Conservation (phyloP, 2,888 invertebrate genomes). For the Synanthedon formicaeformis region DNA sequence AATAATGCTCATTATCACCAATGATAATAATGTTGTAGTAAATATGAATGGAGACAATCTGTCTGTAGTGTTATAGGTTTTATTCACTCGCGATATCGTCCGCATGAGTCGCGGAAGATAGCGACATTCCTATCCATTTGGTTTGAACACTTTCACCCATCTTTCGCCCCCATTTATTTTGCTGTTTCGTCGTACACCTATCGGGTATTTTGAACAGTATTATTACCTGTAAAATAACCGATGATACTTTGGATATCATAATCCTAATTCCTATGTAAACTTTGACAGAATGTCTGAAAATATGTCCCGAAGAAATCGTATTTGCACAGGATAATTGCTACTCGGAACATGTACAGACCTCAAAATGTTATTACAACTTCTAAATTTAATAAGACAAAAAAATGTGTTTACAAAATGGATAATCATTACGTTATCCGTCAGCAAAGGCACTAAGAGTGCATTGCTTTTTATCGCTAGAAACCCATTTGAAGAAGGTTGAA, state of each 20-base stretch:
- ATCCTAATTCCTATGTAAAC: too few relatives aligned
- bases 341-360: background rate
- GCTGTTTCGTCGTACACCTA: too few relatives aligned
- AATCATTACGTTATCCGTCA: too few relatives aligned
- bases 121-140: background rate
- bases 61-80: slow-evolving; percentile 3
- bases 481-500: background rate
- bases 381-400: too few relatives aligned
- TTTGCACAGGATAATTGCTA: background rate
- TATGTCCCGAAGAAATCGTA: too few relatives aligned
- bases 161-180: too few relatives aligned
- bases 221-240: too few relatives aligned
- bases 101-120: background rate
- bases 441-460: background rate
- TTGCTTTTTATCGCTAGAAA: background rate
- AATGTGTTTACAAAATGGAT: too few relatives aligned
- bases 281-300: too few relatives aligned
- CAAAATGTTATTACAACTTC: background rate
- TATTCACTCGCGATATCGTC: slow-evolving; percentile 1
- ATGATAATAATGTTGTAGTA: background rate
- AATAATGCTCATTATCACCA: background rate
- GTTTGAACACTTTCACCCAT: background rate
- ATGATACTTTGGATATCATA: too few relatives aligned
- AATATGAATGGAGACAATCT: slow-evolving; percentile 3
- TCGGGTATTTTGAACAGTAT: too few relatives aligned